Conservation (phyloP, 2,888 invertebrate genomes). For the Nineta flava region DNA sequence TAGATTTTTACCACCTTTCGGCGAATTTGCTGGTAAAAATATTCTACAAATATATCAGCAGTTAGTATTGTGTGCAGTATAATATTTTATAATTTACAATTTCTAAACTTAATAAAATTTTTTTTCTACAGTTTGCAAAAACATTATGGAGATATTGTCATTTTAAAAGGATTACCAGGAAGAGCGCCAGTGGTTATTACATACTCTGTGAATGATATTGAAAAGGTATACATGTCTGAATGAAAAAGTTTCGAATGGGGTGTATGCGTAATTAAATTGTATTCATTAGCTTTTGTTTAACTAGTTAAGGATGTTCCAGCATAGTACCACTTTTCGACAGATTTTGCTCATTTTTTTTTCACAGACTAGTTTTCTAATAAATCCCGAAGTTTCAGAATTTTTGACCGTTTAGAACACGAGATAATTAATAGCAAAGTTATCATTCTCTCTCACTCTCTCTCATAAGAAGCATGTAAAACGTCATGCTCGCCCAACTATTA, state of each 20-base stretch:
- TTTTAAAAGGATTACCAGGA: conserved; percentile 26
- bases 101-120: neutral
- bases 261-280: neutral
- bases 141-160: conserved; percentile 27
- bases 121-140: conserved; percentile 14
- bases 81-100: neutral
- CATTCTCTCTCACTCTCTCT: too few relatives aligned
- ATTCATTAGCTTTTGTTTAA: too few relatives aligned
- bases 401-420: too few relatives aligned
- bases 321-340: too few relatives aligned
- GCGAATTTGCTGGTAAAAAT: conserved; percentile 15
- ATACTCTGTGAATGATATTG: conserved; percentile 34
- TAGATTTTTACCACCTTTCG: conserved; percentile 18
- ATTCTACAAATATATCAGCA: conserved; percentile 12
- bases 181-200: conserved; percentile 24
- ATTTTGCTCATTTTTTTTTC: too few relatives aligned
- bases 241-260: neutral
- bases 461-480: too few relatives aligned
- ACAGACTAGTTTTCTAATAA: too few relatives aligned
- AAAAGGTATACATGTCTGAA: conserved; percentile 15
- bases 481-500: too few relatives aligned
- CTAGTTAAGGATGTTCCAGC: too few relatives aligned
- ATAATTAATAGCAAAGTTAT: too few relatives aligned
- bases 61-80: conserved; percentile 10
- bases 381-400: too few relatives aligned